Percentiles rank a stretch among this genome's conserved stretches.
Conservation (phyloP, 2,888 invertebrate genomes). For the Protula sp. region DNA sequence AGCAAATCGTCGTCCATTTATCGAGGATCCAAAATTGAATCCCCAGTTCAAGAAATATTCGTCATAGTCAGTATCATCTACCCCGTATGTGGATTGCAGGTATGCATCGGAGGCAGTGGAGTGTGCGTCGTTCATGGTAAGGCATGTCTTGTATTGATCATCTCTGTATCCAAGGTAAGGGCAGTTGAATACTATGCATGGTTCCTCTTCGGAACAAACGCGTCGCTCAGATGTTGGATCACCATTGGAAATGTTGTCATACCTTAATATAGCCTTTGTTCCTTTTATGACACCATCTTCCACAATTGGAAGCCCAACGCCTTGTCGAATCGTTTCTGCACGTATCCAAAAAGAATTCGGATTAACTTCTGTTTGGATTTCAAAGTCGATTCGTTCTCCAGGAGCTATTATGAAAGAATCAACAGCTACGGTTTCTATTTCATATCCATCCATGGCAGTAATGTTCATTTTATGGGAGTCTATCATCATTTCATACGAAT, state of each 20-base stretch:
- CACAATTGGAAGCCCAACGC: not conserved
- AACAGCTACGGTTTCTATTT: not conserved
- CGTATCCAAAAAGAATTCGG: not conserved
- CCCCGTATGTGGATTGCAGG: not conserved
- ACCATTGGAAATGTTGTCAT: no score
- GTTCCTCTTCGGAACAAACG: not conserved
- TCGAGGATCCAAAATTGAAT: not conserved
- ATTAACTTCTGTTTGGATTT: not conserved
- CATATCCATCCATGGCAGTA: not conserved
- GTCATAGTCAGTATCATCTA: not conserved
- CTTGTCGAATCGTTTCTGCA: not conserved
- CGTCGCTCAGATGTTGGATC: not conserved
- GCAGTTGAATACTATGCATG: not conserved
- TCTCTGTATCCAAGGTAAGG: not conserved
- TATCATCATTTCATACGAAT: not conserved
- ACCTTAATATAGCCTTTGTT: not conserved
- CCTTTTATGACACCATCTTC: not conserved
- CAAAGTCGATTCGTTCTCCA: not conserved
- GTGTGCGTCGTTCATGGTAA: not conserved
- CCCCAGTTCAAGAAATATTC: not conserved
- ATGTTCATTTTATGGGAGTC: not conserved
- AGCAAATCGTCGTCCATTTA: not conserved
- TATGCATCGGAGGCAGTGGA: not conserved
- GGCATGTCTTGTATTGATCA: not conserved
- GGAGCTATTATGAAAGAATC: not conserved